Base-by-base conservation (phyloP, 2,113 vertebrate genomes). In the Podarcis cretensis region DNA sequence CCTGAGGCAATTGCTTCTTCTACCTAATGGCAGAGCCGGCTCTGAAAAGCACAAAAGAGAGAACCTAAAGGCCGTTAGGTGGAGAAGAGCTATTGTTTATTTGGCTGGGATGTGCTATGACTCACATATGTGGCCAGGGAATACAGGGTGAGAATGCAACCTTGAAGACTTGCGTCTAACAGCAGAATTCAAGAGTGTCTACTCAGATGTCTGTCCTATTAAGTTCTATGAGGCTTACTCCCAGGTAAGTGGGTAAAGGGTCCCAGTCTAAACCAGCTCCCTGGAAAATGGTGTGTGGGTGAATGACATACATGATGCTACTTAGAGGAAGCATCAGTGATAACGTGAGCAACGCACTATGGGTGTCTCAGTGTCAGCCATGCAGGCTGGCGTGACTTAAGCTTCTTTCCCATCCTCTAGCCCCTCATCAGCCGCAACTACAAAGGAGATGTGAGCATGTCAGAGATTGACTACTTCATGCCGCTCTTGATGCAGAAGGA, bases 351-450 rank as follows among this genome's bases (percentile, higher is more conserved):
- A 75, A 2, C 8, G 54, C 68, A 5, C 57, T 21, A 1, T 23
- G 10, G 10, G 23, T 80, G 66, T 16, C 40, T 18, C 59, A 63
- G 1, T 63, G 14, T 20, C 3, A 32, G 23, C 25, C 13, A 18
- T 69, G 35, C 2, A 8, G n/a, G 3, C n/a, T 12, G 10, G 21
- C 43, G 7, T 71, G 9, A 18, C 68, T 80, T 16, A 35, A 65
- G 66, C 37, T 32, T 16, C 85, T 3, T 79, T 32, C 32, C 40
- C 32, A 3, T 3, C 37, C 48, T 23, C 3, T 89, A 99, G 98
- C 98, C 98, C 23, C 92, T 99, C 93, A 99, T 99, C 93, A 98
- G 98, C 94, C 98, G 98, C 25, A 99, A 98, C 96, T 99, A 99
- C 95, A 99, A 98, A 89, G 98, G 98, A 0, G 98, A 99, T 1